These are phyloP conservation scores for Nasonia oneida DNA, from an alignment of 2,888 invertebrate species.

Conservation along the genomic window DNA sequence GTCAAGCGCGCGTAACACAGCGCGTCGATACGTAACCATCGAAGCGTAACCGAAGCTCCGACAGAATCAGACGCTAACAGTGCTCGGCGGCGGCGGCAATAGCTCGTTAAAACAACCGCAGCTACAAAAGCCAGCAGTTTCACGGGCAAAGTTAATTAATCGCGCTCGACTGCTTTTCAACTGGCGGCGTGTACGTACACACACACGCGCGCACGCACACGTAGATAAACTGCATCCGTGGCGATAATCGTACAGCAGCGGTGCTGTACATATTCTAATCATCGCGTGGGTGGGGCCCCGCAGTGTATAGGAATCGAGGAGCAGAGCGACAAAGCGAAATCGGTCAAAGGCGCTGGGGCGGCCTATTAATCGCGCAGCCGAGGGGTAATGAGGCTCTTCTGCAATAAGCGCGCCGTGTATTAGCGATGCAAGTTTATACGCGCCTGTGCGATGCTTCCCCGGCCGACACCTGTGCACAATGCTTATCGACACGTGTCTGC, in stretches of 20 bases:
- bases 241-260: not conserved
- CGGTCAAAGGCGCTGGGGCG: slow-evolving; percentile 7
- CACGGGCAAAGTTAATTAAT: slow-evolving; percentile 38
- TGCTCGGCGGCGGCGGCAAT: not conserved
- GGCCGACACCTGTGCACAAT: not conserved
- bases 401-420: not conserved
- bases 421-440: slow-evolving; percentile 1
- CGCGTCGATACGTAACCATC: slow-evolving; percentile 1
- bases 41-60: slow-evolving; percentile 1
- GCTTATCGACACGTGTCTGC: slow-evolving; percentile 12
- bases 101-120: slow-evolving; percentile 35
- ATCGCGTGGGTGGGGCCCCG: not conserved
- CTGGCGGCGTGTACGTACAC: not conserved
- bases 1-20: not conserved
- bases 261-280: not conserved
- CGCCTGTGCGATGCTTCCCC: not conserved
- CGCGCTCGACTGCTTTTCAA: slow-evolving; percentile 13
- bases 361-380: not conserved
- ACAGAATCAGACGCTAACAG: slow-evolving; percentile 16
- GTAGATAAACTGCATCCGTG: not conserved
- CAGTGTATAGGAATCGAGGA: not conserved
- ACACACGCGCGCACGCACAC: too few relatives aligned
- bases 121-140: slow-evolving; percentile 28
- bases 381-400: not conserved
- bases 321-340: slow-evolving; percentile 14